Conservation (phyloP, 2,797 vertebrate species). For the Gymnodraco acuticeps region DNA sequence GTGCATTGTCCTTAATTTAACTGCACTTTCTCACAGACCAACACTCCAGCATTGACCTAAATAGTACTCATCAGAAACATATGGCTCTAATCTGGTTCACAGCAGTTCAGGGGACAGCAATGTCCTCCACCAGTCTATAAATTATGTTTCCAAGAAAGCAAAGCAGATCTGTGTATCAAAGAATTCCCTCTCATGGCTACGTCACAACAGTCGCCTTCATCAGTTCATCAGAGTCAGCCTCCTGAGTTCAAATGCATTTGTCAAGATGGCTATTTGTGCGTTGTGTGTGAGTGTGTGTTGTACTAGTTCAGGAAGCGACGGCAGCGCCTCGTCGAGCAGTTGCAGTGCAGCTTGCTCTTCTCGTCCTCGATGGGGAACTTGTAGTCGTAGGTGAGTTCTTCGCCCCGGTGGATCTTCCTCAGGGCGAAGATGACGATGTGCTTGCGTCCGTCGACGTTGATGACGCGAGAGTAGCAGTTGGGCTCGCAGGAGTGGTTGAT, state of each 20-base stretch:
- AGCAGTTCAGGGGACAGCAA: conserved; percentile 32
- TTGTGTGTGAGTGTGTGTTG: not conserved
- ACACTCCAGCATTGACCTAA: conserved; percentile 37
- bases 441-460: conserved; percentile 94
- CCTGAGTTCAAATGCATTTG: conserved; percentile 40
- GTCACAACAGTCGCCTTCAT: conserved; percentile 4
- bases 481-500: conserved; percentile 97
- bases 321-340: conserved; percentile 91
- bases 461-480: conserved; percentile 95
- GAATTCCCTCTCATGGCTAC: conserved; percentile 9
- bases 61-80: conserved; percentile 44
- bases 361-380: conserved; percentile 97
- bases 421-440: conserved; percentile 96
- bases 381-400: conserved; percentile 97
- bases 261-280: conserved; percentile 24
- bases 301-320: conserved; percentile 92
- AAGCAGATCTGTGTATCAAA: conserved; percentile 25
- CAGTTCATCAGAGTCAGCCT: conserved; percentile 10
- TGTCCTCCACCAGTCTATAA: conserved; percentile 25
- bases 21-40: conserved; percentile 15
- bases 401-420: conserved; percentile 93
- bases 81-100: conserved; percentile 57
- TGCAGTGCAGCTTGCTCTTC: conserved; percentile 92
- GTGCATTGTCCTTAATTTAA: conserved; percentile 22
- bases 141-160: conserved; percentile 25